Evolutionary conservation across 1,140 invertebrate genomes (phyloP), one percentile per base, ranked within the genome.

Genomic region (Caenorhabditis brenneri): DNA sequence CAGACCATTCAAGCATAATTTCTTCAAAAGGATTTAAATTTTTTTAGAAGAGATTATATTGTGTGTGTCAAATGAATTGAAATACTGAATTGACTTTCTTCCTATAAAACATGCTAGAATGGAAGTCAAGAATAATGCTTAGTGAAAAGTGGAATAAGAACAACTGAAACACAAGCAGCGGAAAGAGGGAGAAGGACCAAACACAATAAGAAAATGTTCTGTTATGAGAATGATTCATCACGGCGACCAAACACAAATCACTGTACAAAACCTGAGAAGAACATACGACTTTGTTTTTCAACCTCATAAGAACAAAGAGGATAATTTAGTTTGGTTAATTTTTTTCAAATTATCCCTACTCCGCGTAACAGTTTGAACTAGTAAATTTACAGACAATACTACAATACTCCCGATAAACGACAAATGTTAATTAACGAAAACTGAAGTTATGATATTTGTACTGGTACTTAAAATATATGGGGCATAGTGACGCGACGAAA

Each of bases 81-180:
- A n/a, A n/a, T n/a, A n/a, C n/a, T n/a, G n/a, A n/a, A n/a, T n/a
- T n/a, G n/a, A n/a, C 7, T 7, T n/a, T 0, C 3, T 22, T 16
- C 22, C 49, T 51, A 6, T 51, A 6, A n/a, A 24, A 48, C 82
- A 83, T 84, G 82, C 82, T 80, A 69, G 36, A 80, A 65, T 51
- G n/a, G 22, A n/a, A 51, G n/a, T n/a, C 1, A 46, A 46, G 12
- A 79, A 19, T 19, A 7, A 16, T 29, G 42, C 12, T 53, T 6
- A 10, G 16, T 19, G 22, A n/a, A n/a, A n/a, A 51, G 7, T 51
- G n/a, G 7, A n/a, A 51, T 27, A 27, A 27, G 27, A 15, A 27
- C 9, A 27, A 27, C 10, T n/a, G 53, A 22, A 36, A 22, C 3
- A 19, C 46, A 53, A 39, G 48, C 46, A 80, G 48, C 27, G 10